These are phyloP conservation scores for Liopterus haemorrhoidalis DNA, from an alignment of 2,888 invertebrate species.

Conservation along the genomic window DNA sequence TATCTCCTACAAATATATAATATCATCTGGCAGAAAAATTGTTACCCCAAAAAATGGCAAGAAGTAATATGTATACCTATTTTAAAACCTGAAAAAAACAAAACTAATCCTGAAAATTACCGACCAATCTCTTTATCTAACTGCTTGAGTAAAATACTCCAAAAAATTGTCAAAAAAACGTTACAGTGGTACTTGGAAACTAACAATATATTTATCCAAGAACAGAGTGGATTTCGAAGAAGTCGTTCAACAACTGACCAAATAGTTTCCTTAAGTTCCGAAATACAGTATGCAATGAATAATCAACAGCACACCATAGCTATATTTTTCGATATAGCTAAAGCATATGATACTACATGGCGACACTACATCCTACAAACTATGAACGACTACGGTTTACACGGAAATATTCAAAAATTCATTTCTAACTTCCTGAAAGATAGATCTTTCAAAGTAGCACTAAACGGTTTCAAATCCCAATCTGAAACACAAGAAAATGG, in stretches of 20 bases:
- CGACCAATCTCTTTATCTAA: too few relatives aligned
- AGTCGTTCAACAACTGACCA: conserved; percentile 20
- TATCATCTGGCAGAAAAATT: background rate
- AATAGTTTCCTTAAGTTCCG: conserved; percentile 17
- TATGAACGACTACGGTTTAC: too few relatives aligned
- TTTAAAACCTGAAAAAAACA: background rate
- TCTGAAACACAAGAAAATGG: too few relatives aligned
- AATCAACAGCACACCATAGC: conserved; percentile 20
- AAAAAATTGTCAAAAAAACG: background rate
- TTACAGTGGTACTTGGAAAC: conserved; percentile 15
- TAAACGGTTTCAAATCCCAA: too few relatives aligned
- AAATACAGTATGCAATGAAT: conserved; percentile 18
- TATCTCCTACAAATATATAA: background rate
- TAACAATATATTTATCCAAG: conserved; percentile 15
- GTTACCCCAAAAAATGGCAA: background rate
- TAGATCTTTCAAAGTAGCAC: too few relatives aligned
- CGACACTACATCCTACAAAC: too few relatives aligned
- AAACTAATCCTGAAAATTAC: too few relatives aligned
- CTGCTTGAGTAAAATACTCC: background rate
- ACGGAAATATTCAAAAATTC: too few relatives aligned
- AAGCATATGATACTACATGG: background rate
- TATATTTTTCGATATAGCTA: conserved; percentile 7
- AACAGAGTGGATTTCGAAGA: conserved; percentile 22
- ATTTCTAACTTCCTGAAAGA: too few relatives aligned
- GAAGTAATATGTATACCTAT: background rate